A percentile compares a stretch with the other conserved stretches of the same genome.
phyloP scores from a whole-genome alignment of 2,888 invertebrate genomes.

The Tinea trinotella region DNA sequence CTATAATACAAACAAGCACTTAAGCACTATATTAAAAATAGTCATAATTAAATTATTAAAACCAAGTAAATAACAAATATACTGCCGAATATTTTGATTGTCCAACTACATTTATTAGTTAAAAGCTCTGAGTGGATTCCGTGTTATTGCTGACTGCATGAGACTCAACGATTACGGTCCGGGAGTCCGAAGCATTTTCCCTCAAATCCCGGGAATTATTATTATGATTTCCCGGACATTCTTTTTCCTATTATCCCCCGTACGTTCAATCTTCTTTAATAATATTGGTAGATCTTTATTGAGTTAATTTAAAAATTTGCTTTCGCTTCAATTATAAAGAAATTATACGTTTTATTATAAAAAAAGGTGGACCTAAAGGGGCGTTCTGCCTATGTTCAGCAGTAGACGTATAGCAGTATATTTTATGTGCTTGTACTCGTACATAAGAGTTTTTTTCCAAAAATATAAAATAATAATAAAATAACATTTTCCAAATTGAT shows the following conservation, averaged over 20 bases:
- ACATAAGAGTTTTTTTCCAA: no score
- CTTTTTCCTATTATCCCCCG: not conserved
- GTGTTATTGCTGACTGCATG: slow-evolving; percentile 8
- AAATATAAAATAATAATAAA: not conserved
- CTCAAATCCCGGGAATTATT: slow-evolving; percentile 15
- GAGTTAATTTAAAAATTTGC: not conserved
- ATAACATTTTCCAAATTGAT: not conserved
- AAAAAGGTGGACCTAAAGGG: no score
- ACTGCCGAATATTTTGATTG: no score
- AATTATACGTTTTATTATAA: no score
- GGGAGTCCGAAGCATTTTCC: not conserved
- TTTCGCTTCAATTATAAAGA: not conserved
- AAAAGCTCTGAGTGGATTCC: slow-evolving; percentile 7
- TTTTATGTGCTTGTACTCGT: no score
- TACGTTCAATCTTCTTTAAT: slow-evolving; percentile 3
- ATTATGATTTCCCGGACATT: slow-evolving; percentile 16
- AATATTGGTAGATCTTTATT: slow-evolving; percentile 1
- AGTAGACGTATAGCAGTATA: no score
- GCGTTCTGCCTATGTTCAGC: no score
- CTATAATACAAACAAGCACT: no score
- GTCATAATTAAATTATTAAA: no score
- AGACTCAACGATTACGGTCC: slow-evolving; percentile 3
- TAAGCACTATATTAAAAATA: no score
- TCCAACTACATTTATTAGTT: not conserved
- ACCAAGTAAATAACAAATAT: no score